These are phyloP conservation scores for Porites rus DNA, from an alignment of 92 coral and sea anemone genomes.

Conservation along the genomic window DNA sequence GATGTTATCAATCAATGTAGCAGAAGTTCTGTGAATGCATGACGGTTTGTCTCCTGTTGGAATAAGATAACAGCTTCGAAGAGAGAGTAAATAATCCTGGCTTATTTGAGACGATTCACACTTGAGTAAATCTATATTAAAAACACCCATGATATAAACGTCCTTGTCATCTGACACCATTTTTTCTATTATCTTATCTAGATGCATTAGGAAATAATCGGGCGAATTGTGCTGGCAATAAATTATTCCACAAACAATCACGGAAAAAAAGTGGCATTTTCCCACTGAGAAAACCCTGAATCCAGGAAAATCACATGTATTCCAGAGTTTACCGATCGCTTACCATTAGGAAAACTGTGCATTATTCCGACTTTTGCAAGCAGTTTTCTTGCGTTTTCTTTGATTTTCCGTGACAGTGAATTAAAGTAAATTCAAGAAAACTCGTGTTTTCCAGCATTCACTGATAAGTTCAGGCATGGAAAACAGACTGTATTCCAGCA, in stretches of 20 bases:
- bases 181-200: constrained; percentile 19
- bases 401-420: too few species aligned
- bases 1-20: constrained; percentile 56
- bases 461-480: too few species aligned
- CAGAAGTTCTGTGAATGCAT: constrained; percentile 57
- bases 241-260: constrained; percentile 16
- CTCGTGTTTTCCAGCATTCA: too few species aligned
- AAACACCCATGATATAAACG: constrained; percentile 55
- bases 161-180: constrained; percentile 21
- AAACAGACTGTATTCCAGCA: too few species aligned
- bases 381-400: too few species aligned
- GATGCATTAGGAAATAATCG: neutral
- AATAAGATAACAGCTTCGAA: constrained; percentile 61
- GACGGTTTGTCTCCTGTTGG: constrained; percentile 73
- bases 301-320: too few species aligned
- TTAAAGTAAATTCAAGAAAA: too few species aligned
- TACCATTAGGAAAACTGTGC: too few species aligned
- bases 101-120: constrained; percentile 38
- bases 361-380: too few species aligned
- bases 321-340: too few species aligned
- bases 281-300: too few species aligned
- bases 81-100: constrained; percentile 53
- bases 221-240: constrained; percentile 17
- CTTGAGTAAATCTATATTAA: constrained; percentile 39
- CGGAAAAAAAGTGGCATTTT: too few species aligned